Base-by-base conservation (phyloP, 2,113 vertebrate species). In the Corythoichthys intestinalis region DNA sequence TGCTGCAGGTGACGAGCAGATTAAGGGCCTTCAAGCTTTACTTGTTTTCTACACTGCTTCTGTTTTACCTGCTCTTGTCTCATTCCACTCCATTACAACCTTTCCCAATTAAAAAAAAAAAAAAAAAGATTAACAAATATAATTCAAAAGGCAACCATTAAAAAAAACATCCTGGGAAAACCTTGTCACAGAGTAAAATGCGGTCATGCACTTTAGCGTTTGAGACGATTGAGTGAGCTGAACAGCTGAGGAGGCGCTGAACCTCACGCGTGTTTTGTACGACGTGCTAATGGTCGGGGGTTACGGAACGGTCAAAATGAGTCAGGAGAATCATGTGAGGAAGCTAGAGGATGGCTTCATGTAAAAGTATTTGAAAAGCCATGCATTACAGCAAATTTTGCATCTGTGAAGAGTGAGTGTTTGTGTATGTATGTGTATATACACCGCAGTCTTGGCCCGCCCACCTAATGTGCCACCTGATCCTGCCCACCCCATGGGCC, bases 401-500 rank as follows among this genome's bases (percentile, higher is more conserved):
- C 48, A 37, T 49, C 20, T 15, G 63, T 34, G 13, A 14, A 49
- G 15, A 35, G 10, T 34, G 47, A 35, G 63, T 35, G 63, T 49
- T 10, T 49, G 63, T 65, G 28, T 49, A 28, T 50, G 63, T 49
- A 28, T 64, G 63, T 35, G 63, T 49, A 44, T 65, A 6, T 3
- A 1, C 13, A 65, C 37, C 69, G 71, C 47, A 71, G 62, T 62
- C 66, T 46, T 70, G 52, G 79, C 75, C 77, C 83, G 79, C 77
- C 78, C 82, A 80, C 74, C 74, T 83, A 80, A 74, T 76, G 58
- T 70, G 74, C 73, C 84, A 90, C 87, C 77, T 85, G 85, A 88
- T 90, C 86, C 84, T 73, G 59, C 56, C 61, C 78, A 73, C 68
- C 70, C 66, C 68, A 66, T 13, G 7, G 59, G 65, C 79, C 76